Evolutionary conservation across 2,888 invertebrate genomes (phyloP).

Genomic region (Dolomedes plantarius): DNA sequence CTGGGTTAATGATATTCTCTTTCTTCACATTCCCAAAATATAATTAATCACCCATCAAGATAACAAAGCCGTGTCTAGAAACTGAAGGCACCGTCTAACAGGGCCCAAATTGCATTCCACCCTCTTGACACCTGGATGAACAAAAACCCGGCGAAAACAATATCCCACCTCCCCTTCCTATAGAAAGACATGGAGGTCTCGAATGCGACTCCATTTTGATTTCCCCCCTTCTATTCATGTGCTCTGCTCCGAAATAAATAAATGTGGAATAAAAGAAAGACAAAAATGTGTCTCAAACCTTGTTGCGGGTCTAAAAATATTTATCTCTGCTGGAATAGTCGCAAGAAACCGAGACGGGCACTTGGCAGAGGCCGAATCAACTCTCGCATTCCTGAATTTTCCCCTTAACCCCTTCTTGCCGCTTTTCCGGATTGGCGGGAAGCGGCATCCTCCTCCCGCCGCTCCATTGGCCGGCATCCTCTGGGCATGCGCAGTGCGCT

Average conservation of each 20-base stretch:
- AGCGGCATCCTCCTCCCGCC: conserved; percentile 27
- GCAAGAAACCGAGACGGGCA: conserved; percentile 10
- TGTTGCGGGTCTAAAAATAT: conserved; percentile 56
- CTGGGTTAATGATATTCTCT: too few relatives aligned
- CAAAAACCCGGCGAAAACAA: too few relatives aligned
- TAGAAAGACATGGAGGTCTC: neutral
- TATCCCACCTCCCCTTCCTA: neutral
- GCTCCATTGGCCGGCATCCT: conserved; percentile 65
- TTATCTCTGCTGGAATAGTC: conserved; percentile 29
- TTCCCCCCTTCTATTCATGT: neutral
- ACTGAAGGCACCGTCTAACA: too few relatives aligned
- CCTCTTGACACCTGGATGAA: too few relatives aligned
- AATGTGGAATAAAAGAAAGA: neutral
- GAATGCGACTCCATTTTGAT: neutral
- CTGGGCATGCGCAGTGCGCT: conserved; percentile 38
- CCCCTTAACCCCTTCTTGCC: conserved; percentile 51
- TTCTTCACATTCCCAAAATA: too few relatives aligned
- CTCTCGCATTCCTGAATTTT: conserved; percentile 17
- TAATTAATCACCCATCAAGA: too few relatives aligned
- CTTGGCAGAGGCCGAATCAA: conserved; percentile 56
- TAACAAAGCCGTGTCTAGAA: too few relatives aligned
- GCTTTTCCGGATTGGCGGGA: conserved; percentile 52
- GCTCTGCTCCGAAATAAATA: neutral
- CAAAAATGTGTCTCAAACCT: conserved; percentile 6
- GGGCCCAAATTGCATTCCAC: too few relatives aligned